Percentiles rank a stretch among this genome's conserved stretches.
Evolutionary conservation across 2,797 vertebrate genomes (phyloP).

Genomic region (Chlorospingus semifuscus): DNA sequence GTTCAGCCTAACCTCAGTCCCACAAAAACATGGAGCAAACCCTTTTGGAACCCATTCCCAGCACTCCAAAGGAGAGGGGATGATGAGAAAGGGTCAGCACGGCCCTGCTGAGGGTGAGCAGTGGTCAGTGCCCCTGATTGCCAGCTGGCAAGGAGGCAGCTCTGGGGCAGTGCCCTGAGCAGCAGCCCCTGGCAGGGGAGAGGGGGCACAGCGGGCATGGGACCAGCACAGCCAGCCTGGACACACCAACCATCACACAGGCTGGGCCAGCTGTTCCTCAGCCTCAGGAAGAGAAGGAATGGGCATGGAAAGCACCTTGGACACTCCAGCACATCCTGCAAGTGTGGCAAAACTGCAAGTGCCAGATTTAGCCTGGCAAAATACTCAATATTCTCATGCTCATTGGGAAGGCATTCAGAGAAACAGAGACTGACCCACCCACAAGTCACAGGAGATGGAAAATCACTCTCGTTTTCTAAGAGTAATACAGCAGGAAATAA

Average conservation of each 20-base stretch:
- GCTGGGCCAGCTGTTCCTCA: background rate
- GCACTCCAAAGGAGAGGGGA: background rate
- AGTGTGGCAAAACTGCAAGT: background rate
- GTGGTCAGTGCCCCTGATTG: background rate
- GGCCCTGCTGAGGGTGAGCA: background rate
- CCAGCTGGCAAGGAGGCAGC: background rate
- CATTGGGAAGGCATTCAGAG: background rate
- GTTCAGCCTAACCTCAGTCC: background rate
- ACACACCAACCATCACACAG: background rate
- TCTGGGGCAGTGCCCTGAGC: background rate
- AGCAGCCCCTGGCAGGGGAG: background rate
- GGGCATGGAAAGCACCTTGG: background rate
- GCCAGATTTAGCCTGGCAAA: background rate
- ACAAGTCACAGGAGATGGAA: background rate
- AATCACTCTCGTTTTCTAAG: background rate
- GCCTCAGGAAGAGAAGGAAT: background rate
- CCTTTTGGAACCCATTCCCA: background rate
- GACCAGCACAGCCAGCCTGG: background rate
- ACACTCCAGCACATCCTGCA: background rate
- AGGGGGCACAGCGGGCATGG: background rate
- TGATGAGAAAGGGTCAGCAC: background rate
- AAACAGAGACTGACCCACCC: background rate
- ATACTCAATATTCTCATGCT: background rate
- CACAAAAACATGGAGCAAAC: background rate
- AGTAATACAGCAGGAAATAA: background rate